Evolutionary conservation across 2,113 vertebrate species (phyloP).

Genomic region (Leptobrachium leishanense): DNA sequence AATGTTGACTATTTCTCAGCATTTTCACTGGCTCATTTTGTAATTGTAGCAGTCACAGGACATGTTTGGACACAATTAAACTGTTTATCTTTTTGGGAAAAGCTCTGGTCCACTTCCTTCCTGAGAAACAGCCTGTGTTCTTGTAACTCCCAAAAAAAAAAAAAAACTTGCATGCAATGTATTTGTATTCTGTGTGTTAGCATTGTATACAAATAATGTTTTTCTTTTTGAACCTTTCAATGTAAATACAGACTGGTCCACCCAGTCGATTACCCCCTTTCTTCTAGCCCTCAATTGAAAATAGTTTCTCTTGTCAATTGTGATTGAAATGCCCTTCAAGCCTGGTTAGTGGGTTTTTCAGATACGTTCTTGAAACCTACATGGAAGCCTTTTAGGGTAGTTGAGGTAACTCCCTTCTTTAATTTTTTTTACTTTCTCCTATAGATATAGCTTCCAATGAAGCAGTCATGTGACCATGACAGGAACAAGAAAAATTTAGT

Average conservation of each 20-base stretch:
- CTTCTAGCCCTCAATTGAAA: background rate
- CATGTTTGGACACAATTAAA: constrained; percentile 30
- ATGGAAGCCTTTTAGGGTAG: no score
- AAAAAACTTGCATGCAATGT: background rate
- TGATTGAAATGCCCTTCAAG: no score
- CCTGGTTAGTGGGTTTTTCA: no score
- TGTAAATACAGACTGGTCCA: background rate
- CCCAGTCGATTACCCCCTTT: background rate
- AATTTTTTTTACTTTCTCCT: no score
- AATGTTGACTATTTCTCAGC: background rate
- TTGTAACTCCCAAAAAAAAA: constrained; percentile 9
- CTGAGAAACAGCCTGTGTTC: constrained; percentile 31
- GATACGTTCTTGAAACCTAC: no score
- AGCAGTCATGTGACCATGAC: no score
- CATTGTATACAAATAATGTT: background rate
- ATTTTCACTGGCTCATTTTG: constrained; percentile 15
- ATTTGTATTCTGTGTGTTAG: background rate
- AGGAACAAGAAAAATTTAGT: no score
- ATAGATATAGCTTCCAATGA: no score
- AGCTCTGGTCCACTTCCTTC: constrained; percentile 42
- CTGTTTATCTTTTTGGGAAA: constrained; percentile 45
- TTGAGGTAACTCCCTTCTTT: no score
- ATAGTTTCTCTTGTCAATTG: no score
- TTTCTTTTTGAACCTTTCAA: background rate
- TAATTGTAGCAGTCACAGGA: constrained; percentile 16